Percentiles rank a stretch among this genome's conserved stretches.
Evolutionary conservation across 2,888 invertebrate genomes (phyloP).

Genomic region (Epirrita christyi): DNA sequence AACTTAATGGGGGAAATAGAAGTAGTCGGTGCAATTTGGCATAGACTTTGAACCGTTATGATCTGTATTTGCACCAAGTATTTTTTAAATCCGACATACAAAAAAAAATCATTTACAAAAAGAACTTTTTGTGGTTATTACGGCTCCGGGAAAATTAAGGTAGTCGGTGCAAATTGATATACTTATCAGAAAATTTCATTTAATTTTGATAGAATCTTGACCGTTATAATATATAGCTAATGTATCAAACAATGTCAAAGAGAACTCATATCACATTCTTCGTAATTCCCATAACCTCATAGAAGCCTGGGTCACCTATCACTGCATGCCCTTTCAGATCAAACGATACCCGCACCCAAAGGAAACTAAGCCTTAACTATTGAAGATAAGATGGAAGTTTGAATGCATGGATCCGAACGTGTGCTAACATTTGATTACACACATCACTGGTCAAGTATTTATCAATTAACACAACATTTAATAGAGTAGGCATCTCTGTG

Average conservation of each 20-base stretch:
- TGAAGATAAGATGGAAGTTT: constrained; percentile 20
- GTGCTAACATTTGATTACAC: constrained; percentile 81
- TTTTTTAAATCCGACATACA: too few relatives aligned
- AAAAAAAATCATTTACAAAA: too few relatives aligned
- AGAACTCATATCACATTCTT: constrained; percentile 50
- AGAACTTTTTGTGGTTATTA: too few relatives aligned
- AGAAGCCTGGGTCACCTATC: constrained; percentile 46
- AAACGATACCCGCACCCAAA: constrained; percentile 17
- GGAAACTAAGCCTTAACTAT: constrained; percentile 31
- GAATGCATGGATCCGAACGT: constrained; percentile 31
- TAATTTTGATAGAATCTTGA: too few relatives aligned
- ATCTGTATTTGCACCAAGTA: too few relatives aligned
- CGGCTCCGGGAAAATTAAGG: too few relatives aligned
- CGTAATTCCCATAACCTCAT: constrained; percentile 43
- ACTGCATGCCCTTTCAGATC: constrained; percentile 39
- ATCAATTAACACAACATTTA: constrained; percentile 78
- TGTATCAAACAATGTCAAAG: constrained; percentile 24
- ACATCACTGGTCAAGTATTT: constrained; percentile 79
- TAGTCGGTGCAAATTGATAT: too few relatives aligned
- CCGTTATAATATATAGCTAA: background rate
- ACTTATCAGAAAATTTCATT: too few relatives aligned
- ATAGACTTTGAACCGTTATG: too few relatives aligned
- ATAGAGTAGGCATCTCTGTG: constrained; percentile 70
- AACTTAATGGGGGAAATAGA: too few relatives aligned
- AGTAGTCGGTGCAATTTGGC: too few relatives aligned